Evolutionary conservation across 1,140 invertebrate species (phyloP), one percentile per base, ranked within the genome.

Genomic region (Drosophila nasuta): DNA sequence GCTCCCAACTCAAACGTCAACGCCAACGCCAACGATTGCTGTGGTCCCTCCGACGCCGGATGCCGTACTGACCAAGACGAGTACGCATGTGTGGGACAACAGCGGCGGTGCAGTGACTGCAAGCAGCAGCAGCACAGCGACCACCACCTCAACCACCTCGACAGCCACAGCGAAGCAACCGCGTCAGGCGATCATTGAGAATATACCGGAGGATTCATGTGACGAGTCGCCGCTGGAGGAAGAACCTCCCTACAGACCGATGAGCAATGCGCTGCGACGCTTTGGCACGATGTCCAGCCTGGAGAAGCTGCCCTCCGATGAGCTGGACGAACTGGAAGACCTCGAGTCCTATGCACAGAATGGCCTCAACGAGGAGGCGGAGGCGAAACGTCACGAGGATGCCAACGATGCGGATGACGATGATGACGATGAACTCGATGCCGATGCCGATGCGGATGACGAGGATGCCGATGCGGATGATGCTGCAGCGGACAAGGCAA

Each of bases 281-380:
- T 95, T 94, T 81, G 96, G 96, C 5, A 97, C 96, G 5, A 95
- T 97, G 93, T 96, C 96, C 65, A 97, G 96, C 81, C 92, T 97
- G 49, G 96, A 96, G 91, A 93, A 94, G 71, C 75, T 95, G 20
- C 95, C 95, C 77, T 93, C 89, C 35, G 91, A 94, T 7, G 94
- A 94, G 17, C 52, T 88, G 17, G 80, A 91, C 35, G 35, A 38
- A 10, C 35, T 38, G 43, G 91, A 92, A 10, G 87, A 90, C 4
- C 60, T 72, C 1, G 74, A 78, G 17, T 10, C 65, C 1, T 85
- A 78, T 5, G 56, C 72, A 0, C 35, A 71, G 8, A 90, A 90
- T 28, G 82, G 87, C 0, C 71, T 81, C n/a, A 68, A 77, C n/a
- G 69, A 72, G 52, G 41, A 66, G 7, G 35, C 10, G 1, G 64